These are phyloP conservation scores for Myopa testacea DNA, from an alignment of 2,888 invertebrate genomes.

Conservation along the genomic window DNA sequence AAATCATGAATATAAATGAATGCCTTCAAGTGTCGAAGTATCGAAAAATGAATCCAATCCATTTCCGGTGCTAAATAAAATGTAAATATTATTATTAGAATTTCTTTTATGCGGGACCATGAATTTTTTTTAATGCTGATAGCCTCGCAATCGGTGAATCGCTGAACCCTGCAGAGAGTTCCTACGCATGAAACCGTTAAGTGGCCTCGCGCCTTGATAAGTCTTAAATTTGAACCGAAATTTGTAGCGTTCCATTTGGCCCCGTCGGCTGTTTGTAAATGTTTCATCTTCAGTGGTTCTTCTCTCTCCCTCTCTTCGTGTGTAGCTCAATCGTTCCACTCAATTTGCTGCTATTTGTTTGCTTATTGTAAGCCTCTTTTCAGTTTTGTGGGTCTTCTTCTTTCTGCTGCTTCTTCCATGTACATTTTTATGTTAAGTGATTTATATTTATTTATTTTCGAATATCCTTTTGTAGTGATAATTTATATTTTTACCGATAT, in stretches of 20 bases:
- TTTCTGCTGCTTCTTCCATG: not conserved
- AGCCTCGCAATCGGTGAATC: not conserved
- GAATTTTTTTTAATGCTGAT: not conserved
- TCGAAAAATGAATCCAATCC: not conserved
- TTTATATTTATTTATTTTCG: too few species aligned
- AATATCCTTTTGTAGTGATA: too few species aligned
- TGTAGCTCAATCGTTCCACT: not conserved
- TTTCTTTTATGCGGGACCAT: not conserved
- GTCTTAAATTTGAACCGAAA: too few species aligned
- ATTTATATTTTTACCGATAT: too few species aligned
- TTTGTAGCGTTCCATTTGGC: too few species aligned
- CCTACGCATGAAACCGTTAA: too few species aligned
- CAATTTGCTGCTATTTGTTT: constrained; percentile 1
- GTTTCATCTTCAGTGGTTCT: not conserved
- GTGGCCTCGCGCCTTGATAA: too few species aligned
- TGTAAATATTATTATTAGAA: not conserved
- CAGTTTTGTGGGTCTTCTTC: not conserved
- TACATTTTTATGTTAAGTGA: not conserved
- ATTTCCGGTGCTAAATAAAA: not conserved
- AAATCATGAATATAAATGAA: constrained; percentile 1
- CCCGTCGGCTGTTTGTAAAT: not conserved
- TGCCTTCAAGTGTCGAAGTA: not conserved
- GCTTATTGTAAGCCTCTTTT: not conserved
- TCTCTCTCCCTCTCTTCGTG: not conserved
- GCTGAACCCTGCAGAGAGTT: too few species aligned